Percentiles rank a stretch among this genome's conserved stretches.
Evolutionary conservation across 2,113 vertebrate genomes (phyloP).

Genomic region (Rhagologus leucostigma): DNA sequence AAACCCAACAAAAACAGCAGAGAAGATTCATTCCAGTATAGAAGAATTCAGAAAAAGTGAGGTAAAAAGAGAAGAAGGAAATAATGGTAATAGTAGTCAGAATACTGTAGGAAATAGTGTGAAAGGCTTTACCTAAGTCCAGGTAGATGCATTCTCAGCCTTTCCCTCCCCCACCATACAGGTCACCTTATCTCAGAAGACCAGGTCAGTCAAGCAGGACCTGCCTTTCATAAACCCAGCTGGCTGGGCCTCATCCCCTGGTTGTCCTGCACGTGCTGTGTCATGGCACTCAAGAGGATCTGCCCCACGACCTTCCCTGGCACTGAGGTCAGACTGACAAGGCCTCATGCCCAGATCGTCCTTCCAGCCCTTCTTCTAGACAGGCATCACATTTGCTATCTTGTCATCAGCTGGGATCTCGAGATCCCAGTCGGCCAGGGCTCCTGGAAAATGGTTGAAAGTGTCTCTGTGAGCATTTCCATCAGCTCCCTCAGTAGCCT

Average conservation of each 20-base stretch:
- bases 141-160: neutral
- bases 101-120: neutral
- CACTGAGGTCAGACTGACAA: neutral
- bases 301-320: neutral
- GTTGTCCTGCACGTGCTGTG: accelerated
- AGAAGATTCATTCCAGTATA: neutral
- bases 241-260: neutral
- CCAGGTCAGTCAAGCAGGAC: neutral
- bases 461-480: neutral
- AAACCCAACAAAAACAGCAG: neutral
- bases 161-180: neutral
- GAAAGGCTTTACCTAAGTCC: neutral
- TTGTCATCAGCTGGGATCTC: neutral
- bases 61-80: neutral
- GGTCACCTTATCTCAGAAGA: neutral
- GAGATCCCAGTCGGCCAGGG: neutral
- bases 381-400: neutral
- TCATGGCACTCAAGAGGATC: neutral
- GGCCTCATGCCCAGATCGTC: neutral
- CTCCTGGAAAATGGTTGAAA: neutral
- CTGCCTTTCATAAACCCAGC: neutral
- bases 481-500: neutral
- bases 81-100: neutral
- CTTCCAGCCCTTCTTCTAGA: neutral
- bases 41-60: neutral